phyloP scores from a whole-genome alignment of 1,140 invertebrate genomes.

The Mactra quadrangularis region DNA sequence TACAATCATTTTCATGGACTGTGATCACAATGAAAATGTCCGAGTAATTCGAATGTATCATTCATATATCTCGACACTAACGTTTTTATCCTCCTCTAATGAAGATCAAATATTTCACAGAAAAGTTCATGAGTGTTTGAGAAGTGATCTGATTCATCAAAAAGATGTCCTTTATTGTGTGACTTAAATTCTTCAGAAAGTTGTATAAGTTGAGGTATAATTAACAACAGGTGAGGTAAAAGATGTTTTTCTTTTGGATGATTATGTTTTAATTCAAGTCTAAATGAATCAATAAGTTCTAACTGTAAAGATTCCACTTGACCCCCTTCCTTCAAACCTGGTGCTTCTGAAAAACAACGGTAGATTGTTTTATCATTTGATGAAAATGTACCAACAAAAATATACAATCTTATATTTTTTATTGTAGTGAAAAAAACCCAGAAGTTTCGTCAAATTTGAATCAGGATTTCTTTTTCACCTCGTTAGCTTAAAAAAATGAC shows the following conservation, averaged over 20 bases:
- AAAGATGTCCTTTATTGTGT: constrained; percentile 64
- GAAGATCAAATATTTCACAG: constrained; percentile 73
- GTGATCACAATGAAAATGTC: no score
- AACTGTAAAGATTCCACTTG: constrained; percentile 28
- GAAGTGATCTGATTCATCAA: constrained; percentile 63
- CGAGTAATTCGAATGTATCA: no score
- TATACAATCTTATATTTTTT: no score
- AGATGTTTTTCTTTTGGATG: constrained; percentile 74
- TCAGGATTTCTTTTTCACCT: no score
- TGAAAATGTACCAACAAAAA: background rate
- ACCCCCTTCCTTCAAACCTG: background rate
- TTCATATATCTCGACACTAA: no score
- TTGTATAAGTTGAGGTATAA: constrained; percentile 71
- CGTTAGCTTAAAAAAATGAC: no score
- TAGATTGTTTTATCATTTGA: background rate
- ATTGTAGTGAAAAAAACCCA: no score
- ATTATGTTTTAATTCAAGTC: constrained; percentile 75
- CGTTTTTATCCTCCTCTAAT: constrained; percentile 1
- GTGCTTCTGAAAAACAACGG: constrained; percentile 41
- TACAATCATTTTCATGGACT: no score
- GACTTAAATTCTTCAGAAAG: constrained; percentile 72
- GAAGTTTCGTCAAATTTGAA: no score
- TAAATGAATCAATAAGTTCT: constrained; percentile 66
- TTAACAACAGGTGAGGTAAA: constrained; percentile 70
- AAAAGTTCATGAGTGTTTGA: constrained; percentile 68